phyloP scores from a whole-genome alignment of 2,113 vertebrate species.

The Bufo bufo region DNA sequence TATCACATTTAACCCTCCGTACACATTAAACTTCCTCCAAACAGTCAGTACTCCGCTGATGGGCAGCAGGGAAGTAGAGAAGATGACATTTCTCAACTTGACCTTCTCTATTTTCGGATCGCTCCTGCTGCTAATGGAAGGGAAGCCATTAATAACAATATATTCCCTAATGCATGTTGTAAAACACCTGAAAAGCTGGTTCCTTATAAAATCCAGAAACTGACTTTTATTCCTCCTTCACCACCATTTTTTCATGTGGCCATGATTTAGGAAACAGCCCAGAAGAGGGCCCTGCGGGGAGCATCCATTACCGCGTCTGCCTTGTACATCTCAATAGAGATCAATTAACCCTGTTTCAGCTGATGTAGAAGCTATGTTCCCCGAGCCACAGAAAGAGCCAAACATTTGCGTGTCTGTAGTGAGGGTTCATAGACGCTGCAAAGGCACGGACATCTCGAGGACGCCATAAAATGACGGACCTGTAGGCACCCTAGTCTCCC shows the following conservation, averaged over 20 bases:
- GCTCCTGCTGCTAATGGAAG: conserved; percentile 1
- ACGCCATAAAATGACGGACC: neutral
- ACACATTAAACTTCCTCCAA: neutral
- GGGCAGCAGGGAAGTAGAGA: neutral
- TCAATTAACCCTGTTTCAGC: neutral
- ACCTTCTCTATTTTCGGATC: neutral
- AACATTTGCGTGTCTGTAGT: neutral
- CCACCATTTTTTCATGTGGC: neutral
- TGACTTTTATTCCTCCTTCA: neutral
- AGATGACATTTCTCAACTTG: neutral
- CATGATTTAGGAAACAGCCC: neutral
- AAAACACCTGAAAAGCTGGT: neutral
- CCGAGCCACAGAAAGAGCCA: neutral
- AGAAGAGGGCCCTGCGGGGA: neutral
- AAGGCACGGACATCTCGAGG: too few relatives aligned
- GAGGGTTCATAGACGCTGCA: neutral
- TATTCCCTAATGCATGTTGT: conserved; percentile 7
- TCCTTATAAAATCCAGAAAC: neutral
- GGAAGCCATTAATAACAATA: conserved; percentile 1
- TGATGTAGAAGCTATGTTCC: neutral
- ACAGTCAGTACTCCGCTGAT: neutral
- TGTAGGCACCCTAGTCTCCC: neutral
- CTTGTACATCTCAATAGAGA: neutral
- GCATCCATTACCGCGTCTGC: neutral
- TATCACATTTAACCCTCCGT: neutral